Evolutionary conservation across 2,113 vertebrate genomes (phyloP).

Genomic region (Lagopus muta): DNA sequence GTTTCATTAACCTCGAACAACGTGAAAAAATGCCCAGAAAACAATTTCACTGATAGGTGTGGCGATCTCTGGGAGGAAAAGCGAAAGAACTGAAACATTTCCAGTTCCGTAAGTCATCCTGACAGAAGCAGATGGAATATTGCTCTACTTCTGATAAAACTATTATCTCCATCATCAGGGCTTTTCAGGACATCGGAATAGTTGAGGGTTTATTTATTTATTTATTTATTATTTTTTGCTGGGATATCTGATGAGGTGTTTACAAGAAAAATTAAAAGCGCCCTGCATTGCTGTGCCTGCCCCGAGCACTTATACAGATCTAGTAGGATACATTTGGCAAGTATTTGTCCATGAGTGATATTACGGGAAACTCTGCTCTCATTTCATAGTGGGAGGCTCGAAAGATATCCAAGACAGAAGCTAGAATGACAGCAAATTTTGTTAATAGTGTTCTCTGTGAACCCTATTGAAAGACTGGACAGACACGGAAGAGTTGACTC

Average conservation of each 20-base stretch:
- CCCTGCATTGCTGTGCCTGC: background rate
- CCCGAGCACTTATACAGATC: background rate
- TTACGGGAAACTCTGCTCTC: background rate
- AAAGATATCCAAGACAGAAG: background rate
- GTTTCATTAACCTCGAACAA: conserved; percentile 12
- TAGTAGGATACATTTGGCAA: background rate
- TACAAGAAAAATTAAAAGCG: conserved; percentile 36
- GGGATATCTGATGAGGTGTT: conserved; percentile 49
- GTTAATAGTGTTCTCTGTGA: background rate
- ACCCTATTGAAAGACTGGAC: background rate
- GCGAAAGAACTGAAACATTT: conserved; percentile 40
- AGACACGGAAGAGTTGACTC: background rate
- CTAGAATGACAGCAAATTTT: background rate
- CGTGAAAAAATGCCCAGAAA: background rate
- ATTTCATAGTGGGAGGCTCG: background rate
- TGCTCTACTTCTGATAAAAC: conserved; percentile 56
- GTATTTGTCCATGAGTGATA: background rate
- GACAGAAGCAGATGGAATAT: conserved; percentile 21
- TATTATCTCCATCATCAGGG: conserved; percentile 28
- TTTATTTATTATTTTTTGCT: background rate
- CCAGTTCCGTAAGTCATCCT: conserved; percentile 40
- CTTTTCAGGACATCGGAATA: conserved; percentile 33
- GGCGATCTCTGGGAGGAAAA: conserved; percentile 29
- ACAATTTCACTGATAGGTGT: conserved; percentile 12
- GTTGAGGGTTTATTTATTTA: background rate